Evolutionary conservation across 1,140 invertebrate species (phyloP).

Genomic region (Drosophila erecta): DNA sequence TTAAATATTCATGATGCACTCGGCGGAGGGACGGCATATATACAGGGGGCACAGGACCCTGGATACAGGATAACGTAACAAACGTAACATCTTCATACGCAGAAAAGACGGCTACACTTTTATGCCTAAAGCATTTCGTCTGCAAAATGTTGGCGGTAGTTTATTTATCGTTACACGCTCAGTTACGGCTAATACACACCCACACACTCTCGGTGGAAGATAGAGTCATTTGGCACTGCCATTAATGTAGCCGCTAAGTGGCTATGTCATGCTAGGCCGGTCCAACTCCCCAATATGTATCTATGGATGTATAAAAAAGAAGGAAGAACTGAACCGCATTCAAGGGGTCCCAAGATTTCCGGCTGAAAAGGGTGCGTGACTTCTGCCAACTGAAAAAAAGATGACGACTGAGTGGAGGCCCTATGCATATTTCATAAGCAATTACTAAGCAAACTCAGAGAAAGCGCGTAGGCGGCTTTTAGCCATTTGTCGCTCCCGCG

Average conservation of each 20-base stretch:
- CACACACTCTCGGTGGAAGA: slow-evolving; percentile 2
- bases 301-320: slow-evolving; percentile 1
- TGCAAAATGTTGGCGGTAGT: slow-evolving; percentile 69
- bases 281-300: slow-evolving; percentile 36
- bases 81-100: slow-evolving; percentile 69
- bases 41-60: slow-evolving; percentile 1
- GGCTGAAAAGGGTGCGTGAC: slow-evolving; percentile 68
- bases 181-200: slow-evolving; percentile 47
- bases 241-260: slow-evolving; percentile 83
- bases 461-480: slow-evolving; percentile 51
- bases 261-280: slow-evolving; percentile 80
- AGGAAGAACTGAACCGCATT: slow-evolving; percentile 40
- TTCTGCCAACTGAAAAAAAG: not conserved
- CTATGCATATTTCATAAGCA: slow-evolving; percentile 82
- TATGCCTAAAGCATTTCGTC: slow-evolving; percentile 51
- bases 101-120: slow-evolving; percentile 66
- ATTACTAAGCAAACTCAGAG: slow-evolving; percentile 66
- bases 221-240: slow-evolving; percentile 74
- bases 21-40: slow-evolving; percentile 2
- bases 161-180: slow-evolving; percentile 81
- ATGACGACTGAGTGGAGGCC: slow-evolving; percentile 4
- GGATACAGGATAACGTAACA: slow-evolving; percentile 34
- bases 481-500: slow-evolving; percentile 55
- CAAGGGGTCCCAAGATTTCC: slow-evolving; percentile 49
- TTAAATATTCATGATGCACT: slow-evolving; percentile 78